Evolutionary conservation across 2,113 vertebrate species (phyloP).

Genomic region (Solea solea): DNA sequence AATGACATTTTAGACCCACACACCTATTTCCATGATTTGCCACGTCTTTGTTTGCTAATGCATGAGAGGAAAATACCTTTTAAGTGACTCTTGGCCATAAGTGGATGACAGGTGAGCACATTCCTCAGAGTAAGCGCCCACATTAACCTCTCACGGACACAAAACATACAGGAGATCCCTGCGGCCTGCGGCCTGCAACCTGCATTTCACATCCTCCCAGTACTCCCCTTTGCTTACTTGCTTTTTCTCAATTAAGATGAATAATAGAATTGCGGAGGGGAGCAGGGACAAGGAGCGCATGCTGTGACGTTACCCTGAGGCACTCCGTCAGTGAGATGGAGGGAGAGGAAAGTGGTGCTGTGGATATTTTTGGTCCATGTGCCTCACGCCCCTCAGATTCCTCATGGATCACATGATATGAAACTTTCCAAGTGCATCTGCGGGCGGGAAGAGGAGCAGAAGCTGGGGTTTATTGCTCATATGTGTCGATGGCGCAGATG

Average conservation of each 20-base stretch:
- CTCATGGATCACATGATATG: slow-evolving; percentile 59
- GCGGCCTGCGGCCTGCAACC: slow-evolving; percentile 37
- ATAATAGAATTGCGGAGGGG: slow-evolving; percentile 76
- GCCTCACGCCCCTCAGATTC: slow-evolving; percentile 52
- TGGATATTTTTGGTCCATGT: slow-evolving; percentile 67
- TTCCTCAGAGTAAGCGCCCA: slow-evolving; percentile 10
- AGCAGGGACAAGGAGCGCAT: slow-evolving; percentile 56
- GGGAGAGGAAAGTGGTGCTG: slow-evolving; percentile 49
- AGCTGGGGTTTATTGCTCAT: slow-evolving; percentile 67
- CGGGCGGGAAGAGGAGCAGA: slow-evolving; percentile 34
- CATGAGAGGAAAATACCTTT: slow-evolving; percentile 11
- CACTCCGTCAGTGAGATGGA: slow-evolving; percentile 60
- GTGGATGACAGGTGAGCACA: not conserved
- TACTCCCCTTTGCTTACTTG: slow-evolving; percentile 57
- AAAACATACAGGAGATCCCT: slow-evolving; percentile 48
- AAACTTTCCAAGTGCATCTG: slow-evolving; percentile 58
- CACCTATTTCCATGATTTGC: not conserved
- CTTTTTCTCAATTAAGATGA: slow-evolving; percentile 78
- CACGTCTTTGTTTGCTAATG: slow-evolving; percentile 1
- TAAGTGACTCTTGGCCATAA: not conserved
- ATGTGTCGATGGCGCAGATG: slow-evolving; percentile 50
- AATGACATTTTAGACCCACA: too few relatives aligned
- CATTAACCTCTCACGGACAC: slow-evolving; percentile 27
- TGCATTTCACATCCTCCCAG: slow-evolving; percentile 49
- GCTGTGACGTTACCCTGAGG: slow-evolving; percentile 61